Conservation (phyloP, 2,888 invertebrate genomes). For the Bembecia ichneumoniformis region DNA sequence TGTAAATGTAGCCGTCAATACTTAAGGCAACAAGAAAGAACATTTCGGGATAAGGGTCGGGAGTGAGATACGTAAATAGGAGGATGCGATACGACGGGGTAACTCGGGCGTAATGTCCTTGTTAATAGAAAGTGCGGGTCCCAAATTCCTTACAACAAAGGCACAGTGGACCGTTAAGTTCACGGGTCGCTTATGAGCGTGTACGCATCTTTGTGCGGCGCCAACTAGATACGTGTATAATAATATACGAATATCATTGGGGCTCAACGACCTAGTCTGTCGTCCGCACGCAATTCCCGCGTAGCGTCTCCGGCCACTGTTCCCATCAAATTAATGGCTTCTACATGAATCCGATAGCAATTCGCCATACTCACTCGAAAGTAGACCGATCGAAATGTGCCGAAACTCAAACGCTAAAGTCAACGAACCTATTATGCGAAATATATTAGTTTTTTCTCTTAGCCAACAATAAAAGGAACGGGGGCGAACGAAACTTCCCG, state of each 20-base stretch:
- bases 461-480: conserved; percentile 3
- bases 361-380: conserved; percentile 22
- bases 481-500: conserved; percentile 3
- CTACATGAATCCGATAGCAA: conserved; percentile 31
- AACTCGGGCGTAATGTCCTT: conserved; percentile 29
- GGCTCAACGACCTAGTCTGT: conserved; percentile 4
- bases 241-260: conserved; percentile 7
- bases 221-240: neutral
- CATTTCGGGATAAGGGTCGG: conserved; percentile 6
- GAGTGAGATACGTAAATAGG: conserved; percentile 21
- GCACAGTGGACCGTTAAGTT: conserved; percentile 18
- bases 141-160: conserved; percentile 12
- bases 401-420: conserved; percentile 7
- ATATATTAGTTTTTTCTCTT: conserved; percentile 11
- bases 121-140: conserved; percentile 27
- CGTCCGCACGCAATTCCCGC: conserved; percentile 19
- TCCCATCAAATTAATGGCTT: conserved; percentile 33
- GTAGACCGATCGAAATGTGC: conserved; percentile 7
- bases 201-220: conserved; percentile 16
- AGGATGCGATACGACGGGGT: conserved; percentile 17
- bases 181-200: conserved; percentile 18
- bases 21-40: neutral
- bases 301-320: conserved; percentile 24
- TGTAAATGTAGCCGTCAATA: neutral
- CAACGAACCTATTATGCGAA: conserved; percentile 18